Evolutionary conservation across 2,797 vertebrate species (phyloP).

Genomic region (Muraenolepis orangiensis): DNA sequence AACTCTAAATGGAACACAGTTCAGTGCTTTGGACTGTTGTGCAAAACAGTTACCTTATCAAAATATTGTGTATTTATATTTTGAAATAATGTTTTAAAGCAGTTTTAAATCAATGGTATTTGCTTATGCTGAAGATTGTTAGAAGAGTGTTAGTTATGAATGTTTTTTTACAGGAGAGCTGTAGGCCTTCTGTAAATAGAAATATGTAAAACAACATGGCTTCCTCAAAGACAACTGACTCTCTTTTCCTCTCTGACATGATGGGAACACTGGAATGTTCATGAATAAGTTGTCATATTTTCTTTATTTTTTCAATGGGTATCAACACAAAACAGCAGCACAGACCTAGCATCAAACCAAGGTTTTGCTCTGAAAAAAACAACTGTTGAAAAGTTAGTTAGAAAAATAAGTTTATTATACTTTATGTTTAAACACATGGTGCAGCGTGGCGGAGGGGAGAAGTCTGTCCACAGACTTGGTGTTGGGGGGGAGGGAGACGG

Average conservation of each 20-base stretch:
- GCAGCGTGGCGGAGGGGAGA: too few relatives aligned
- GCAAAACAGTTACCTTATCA: too few relatives aligned
- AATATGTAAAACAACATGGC: background rate
- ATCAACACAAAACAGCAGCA: background rate
- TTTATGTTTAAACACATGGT: background rate
- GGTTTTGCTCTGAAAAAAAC: background rate
- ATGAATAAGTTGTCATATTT: background rate
- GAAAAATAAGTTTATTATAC: too few relatives aligned
- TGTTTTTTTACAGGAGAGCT: background rate
- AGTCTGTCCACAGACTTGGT: background rate
- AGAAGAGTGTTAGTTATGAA: too few relatives aligned
- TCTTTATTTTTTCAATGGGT: background rate
- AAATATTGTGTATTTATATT: too few relatives aligned
- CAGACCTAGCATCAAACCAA: background rate
- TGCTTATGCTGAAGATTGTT: too few relatives aligned
- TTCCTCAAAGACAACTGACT: background rate
- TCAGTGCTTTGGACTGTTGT: background rate
- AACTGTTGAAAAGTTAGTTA: background rate
- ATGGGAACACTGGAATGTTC: background rate
- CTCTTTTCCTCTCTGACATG: background rate
- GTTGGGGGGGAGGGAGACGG: background rate
- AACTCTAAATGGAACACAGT: background rate
- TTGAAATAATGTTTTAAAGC: background rate
- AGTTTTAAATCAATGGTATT: background rate
- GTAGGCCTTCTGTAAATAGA: background rate